phyloP scores from a whole-genome alignment of 2,888 invertebrate species.

The Uropetala carovei region DNA sequence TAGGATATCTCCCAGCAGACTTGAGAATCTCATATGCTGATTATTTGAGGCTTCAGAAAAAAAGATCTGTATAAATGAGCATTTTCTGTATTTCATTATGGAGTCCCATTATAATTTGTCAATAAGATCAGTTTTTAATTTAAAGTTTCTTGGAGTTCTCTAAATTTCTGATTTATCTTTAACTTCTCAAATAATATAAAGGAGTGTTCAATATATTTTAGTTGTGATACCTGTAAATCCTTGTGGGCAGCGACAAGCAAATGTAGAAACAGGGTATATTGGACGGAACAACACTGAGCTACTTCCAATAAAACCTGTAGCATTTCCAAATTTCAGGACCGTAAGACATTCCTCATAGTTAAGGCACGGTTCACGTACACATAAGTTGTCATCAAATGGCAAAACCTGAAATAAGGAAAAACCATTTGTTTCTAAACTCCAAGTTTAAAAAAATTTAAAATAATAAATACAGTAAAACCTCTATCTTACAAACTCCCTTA shows the following conservation, averaged over 20 bases:
- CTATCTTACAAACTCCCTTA: no score
- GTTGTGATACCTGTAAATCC: conserved; percentile 87
- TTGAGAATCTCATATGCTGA: no score
- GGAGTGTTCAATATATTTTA: neutral
- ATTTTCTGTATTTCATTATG: no score
- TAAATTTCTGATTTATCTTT: neutral
- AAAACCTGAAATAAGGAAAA: conserved; percentile 80
- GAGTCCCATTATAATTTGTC: no score
- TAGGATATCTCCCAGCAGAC: no score
- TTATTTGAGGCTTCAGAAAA: no score
- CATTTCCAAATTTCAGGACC: conserved; percentile 94
- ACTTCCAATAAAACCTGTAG: conserved; percentile 92
- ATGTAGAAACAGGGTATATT: conserved; percentile 95
- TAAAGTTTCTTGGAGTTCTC: no score
- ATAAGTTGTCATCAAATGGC: conserved; percentile 97
- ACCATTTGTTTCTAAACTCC: conserved; percentile 10
- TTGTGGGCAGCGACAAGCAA: conserved; percentile 92
- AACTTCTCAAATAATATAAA: neutral
- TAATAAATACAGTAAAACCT: neutral
- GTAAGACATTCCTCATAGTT: conserved; percentile 96
- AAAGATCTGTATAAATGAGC: no score
- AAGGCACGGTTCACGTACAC: conserved; percentile 95
- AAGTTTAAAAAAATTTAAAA: neutral
- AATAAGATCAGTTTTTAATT: no score
- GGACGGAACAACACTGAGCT: conserved; percentile 94